phyloP scores from a whole-genome alignment of 2,797 vertebrate genomes.

The Amblyraja radiata region DNA sequence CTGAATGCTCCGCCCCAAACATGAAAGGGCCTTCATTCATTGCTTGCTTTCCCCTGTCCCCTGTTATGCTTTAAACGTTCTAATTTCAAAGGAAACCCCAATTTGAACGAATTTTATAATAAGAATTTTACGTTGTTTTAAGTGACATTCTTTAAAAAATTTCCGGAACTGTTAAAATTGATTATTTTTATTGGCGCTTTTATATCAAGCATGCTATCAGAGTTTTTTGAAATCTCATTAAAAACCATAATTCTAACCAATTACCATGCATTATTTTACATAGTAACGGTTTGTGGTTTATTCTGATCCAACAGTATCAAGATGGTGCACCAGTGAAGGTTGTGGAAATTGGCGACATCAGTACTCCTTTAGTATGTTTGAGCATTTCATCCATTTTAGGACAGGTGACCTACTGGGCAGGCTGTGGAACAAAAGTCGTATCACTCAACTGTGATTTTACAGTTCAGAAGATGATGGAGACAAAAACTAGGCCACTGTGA shows the following conservation, averaged over 20 bases:
- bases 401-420: slow-evolving; percentile 76
- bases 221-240: background rate
- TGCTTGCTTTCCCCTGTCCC: no score
- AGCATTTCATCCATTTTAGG: slow-evolving; percentile 62
- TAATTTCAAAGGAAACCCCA: background rate
- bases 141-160: background rate
- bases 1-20: no score
- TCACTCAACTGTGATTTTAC: slow-evolving; percentile 71
- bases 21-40: no score
- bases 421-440: slow-evolving; percentile 78
- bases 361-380: slow-evolving; percentile 78
- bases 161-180: background rate
- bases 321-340: slow-evolving; percentile 72
- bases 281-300: background rate
- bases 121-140: background rate
- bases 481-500: slow-evolving; percentile 70
- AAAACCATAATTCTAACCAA: background rate
- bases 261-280: background rate
- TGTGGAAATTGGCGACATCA: slow-evolving; percentile 65
- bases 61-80: no score
- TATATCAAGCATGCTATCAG: no score
- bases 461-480: slow-evolving; percentile 76
- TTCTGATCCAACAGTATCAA: slow-evolving; percentile 55
- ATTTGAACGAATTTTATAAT: background rate
- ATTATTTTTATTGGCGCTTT: background rate